phyloP scores from a whole-genome alignment of 2,888 invertebrate species.

The Callosobruchus maculatus region DNA sequence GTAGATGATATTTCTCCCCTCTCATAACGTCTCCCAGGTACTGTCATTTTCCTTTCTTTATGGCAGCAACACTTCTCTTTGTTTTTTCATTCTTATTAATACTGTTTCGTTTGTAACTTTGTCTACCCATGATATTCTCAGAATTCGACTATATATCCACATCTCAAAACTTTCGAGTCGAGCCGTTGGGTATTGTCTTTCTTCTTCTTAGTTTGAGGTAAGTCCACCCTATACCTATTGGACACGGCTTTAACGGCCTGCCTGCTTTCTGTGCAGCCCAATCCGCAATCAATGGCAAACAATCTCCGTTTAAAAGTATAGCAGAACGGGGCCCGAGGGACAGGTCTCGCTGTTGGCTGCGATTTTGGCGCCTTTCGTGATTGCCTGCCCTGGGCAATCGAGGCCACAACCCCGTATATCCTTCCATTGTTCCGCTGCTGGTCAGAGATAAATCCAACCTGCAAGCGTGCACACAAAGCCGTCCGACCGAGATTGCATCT shows the following conservation, averaged over 20 bases:
- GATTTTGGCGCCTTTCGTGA: neutral
- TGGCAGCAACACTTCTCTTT: too few species aligned
- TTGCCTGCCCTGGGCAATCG: neutral
- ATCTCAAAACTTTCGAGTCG: too few species aligned
- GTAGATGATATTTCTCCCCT: too few species aligned
- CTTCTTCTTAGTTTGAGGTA: too few species aligned
- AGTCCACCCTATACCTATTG: neutral
- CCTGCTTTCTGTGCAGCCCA: neutral
- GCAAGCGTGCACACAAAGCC: neutral
- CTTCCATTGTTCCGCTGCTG: neutral
- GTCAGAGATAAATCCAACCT: neutral
- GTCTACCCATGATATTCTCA: too few species aligned
- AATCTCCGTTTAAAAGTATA: neutral
- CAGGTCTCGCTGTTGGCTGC: neutral
- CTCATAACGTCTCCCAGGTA: too few species aligned
- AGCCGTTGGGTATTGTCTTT: too few species aligned
- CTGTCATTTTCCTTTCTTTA: too few species aligned
- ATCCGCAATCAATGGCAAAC: neutral
- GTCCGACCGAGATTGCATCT: conserved; percentile 7
- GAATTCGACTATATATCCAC: too few species aligned
- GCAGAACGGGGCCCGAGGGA: neutral
- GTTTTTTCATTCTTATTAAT: too few species aligned
- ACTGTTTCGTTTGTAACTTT: too few species aligned
- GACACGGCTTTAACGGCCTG: neutral
- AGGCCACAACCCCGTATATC: neutral